Conservation (phyloP, 2,113 vertebrate genomes). For the Mobula hypostoma region DNA sequence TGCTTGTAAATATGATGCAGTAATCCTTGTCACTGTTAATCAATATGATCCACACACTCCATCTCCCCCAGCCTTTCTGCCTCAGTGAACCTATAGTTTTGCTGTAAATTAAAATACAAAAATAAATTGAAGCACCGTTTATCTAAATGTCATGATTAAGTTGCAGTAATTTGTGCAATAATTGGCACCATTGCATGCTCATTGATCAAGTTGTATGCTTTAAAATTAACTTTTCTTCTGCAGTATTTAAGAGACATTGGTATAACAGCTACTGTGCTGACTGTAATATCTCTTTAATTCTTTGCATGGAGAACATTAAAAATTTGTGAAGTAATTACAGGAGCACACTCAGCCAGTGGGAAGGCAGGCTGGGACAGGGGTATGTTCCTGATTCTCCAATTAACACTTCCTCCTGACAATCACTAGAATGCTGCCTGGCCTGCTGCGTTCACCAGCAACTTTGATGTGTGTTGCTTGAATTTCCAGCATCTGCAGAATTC, state of each 20-base stretch:
- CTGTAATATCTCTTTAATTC: background rate
- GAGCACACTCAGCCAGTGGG: background rate
- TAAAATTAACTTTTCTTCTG: slow-evolving; percentile 4
- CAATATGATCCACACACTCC: slow-evolving; percentile 27
- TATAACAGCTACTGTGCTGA: background rate
- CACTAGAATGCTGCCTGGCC: too few species aligned
- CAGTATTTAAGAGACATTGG: background rate
- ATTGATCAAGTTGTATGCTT: background rate
- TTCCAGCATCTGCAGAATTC: too few species aligned
- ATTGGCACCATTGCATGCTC: slow-evolving; percentile 25
- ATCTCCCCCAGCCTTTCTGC: slow-evolving; percentile 35
- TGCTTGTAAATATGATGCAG: slow-evolving; percentile 37
- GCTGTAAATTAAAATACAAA: slow-evolving; percentile 25
- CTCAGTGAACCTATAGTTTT: slow-evolving; percentile 10
- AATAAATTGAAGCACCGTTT: slow-evolving; percentile 25
- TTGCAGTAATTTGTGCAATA: slow-evolving; percentile 26
- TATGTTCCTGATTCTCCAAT: background rate
- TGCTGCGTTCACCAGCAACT: too few species aligned
- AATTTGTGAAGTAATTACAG: background rate
- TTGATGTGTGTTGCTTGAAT: too few species aligned
- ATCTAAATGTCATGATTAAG: slow-evolving; percentile 20
- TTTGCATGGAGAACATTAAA: background rate
- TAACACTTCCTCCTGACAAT: background rate
- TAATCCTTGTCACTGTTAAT: slow-evolving; percentile 34
- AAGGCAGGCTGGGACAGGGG: background rate